phyloP scores from a whole-genome alignment of 2,113 vertebrate genomes.

The Cavia aperea region DNA sequence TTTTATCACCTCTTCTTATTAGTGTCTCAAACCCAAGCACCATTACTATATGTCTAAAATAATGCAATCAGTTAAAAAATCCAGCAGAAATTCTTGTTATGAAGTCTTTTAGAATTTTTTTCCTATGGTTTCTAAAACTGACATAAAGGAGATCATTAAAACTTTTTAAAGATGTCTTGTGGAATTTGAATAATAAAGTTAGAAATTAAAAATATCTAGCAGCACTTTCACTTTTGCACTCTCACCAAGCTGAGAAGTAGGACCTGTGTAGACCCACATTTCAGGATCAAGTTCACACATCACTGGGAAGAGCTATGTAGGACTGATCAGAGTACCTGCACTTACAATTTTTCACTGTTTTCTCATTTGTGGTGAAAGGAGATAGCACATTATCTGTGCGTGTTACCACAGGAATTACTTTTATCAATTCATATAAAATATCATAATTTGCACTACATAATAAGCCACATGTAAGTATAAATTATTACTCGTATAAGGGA shows the following conservation, averaged over 20 bases:
- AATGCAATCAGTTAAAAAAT: not conserved
- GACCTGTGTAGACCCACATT: too few species aligned
- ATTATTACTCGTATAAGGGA: not conserved
- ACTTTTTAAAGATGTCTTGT: not conserved
- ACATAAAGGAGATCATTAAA: not conserved
- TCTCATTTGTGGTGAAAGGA: too few species aligned
- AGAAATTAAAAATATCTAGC: not conserved
- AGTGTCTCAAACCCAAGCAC: not conserved
- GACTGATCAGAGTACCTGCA: too few species aligned
- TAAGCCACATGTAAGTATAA: not conserved
- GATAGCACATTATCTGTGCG: too few species aligned
- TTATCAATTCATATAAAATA: too few species aligned
- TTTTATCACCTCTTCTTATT: not conserved
- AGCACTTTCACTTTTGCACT: too few species aligned
- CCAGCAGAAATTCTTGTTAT: not conserved
- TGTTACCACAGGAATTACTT: too few species aligned
- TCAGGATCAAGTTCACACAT: too few species aligned
- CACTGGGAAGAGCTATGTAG: too few species aligned
- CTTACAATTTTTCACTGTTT: too few species aligned
- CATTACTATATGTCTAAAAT: not conserved
- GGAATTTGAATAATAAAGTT: not conserved
- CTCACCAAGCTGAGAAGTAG: too few species aligned
- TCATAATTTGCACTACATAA: too few species aligned
- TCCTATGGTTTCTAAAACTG: not conserved
- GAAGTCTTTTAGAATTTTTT: not conserved